phyloP scores from a whole-genome alignment of 2,113 vertebrate species.

The Perca schrenkii region DNA sequence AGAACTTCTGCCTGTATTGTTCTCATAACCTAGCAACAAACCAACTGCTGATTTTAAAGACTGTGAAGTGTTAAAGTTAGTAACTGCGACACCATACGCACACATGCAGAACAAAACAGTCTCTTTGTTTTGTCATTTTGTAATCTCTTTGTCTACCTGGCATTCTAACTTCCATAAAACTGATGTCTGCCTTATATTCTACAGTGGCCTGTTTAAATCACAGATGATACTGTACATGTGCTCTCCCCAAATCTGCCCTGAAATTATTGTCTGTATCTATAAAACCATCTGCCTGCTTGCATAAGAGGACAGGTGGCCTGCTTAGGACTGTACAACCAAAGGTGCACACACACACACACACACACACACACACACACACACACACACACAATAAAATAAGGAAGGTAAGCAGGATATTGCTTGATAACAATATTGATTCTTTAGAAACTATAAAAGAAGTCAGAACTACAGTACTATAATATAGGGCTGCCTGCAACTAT shows the following conservation, averaged over 20 bases:
- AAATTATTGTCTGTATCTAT: conserved; percentile 58
- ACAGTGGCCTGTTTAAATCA: conserved; percentile 5
- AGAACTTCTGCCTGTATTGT: conserved; percentile 43
- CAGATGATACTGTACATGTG: conserved; percentile 34
- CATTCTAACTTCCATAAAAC: conserved; percentile 10
- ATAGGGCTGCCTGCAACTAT: neutral
- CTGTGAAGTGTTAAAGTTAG: conserved; percentile 55
- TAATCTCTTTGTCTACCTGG: conserved; percentile 11
- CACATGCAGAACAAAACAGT: conserved; percentile 5
- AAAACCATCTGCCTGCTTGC: conserved; percentile 78
- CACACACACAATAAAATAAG: conserved; percentile 11
- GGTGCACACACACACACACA: conserved; percentile 34
- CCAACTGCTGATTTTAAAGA: conserved; percentile 55
- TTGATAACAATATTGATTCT: conserved; percentile 1
- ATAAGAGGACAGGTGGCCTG: conserved; percentile 79
- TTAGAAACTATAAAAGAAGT: neutral
- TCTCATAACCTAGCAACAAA: conserved; percentile 71
- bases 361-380: conserved; percentile 31
- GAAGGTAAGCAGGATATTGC: neutral
- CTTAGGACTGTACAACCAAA: conserved; percentile 51
- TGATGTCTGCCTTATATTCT: conserved; percentile 4
- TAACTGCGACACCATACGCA: conserved; percentile 23
- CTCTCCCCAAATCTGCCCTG: conserved; percentile 50
- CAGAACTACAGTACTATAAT: neutral
- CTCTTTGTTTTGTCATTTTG: conserved; percentile 37